A percentile compares a stretch with the other conserved stretches of the same genome.
phyloP scores from a whole-genome alignment of 2,797 vertebrate species.

The Takifugu rubripes region DNA sequence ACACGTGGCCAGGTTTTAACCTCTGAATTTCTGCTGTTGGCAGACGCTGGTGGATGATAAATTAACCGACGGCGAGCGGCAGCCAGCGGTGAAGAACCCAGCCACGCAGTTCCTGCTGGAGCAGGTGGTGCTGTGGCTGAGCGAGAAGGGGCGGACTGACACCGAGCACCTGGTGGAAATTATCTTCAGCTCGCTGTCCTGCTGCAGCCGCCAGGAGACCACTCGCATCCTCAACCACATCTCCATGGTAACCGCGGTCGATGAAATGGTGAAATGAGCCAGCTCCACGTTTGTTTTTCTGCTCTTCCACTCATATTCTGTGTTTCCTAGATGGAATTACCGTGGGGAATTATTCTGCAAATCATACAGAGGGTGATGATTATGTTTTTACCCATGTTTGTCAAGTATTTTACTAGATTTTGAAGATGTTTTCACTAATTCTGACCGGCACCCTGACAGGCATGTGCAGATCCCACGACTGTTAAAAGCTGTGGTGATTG shows the following conservation, averaged over 20 bases:
- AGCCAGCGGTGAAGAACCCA: slow-evolving; percentile 64
- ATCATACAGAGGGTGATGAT: slow-evolving; percentile 88
- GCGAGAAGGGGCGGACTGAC: slow-evolving; percentile 76
- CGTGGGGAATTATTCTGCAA: slow-evolving; percentile 84
- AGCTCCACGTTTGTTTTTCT: background rate
- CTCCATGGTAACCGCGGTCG: slow-evolving; percentile 58
- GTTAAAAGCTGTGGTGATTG: slow-evolving; percentile 80
- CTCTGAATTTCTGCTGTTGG: slow-evolving; percentile 66
- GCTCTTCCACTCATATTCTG: slow-evolving; percentile 6
- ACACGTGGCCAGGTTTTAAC: background rate
- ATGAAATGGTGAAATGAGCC: background rate
- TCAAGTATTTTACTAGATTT: background rate
- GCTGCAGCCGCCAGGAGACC: slow-evolving; percentile 82
- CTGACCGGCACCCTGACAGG: slow-evolving; percentile 66
- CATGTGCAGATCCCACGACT: slow-evolving; percentile 77
- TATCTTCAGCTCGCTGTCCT: slow-evolving; percentile 87
- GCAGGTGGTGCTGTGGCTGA: slow-evolving; percentile 84
- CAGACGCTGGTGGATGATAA: slow-evolving; percentile 60
- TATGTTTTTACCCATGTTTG: background rate
- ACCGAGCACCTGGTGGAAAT: slow-evolving; percentile 87
- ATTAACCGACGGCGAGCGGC: slow-evolving; percentile 21
- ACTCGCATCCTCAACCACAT: slow-evolving; percentile 85
- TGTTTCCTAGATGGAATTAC: slow-evolving; percentile 80
- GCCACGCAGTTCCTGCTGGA: slow-evolving; percentile 84
- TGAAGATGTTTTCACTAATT: background rate